Percentiles rank a stretch among this genome's conserved stretches.
These are phyloP conservation scores for Kryptopterus vitreolus DNA, from an alignment of 2,797 vertebrate genomes.

Conservation along the genomic window DNA sequence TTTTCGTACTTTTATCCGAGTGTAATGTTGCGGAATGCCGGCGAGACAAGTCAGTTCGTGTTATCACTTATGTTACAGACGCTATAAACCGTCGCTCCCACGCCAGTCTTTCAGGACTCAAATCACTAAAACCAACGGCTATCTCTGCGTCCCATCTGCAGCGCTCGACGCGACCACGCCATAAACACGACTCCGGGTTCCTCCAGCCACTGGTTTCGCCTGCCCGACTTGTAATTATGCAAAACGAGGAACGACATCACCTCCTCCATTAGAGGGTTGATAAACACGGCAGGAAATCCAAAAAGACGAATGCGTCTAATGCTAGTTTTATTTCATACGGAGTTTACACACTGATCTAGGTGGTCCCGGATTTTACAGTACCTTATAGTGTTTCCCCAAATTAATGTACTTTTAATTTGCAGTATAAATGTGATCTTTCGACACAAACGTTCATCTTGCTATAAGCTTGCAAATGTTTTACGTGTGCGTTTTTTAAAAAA, in stretches of 20 bases:
- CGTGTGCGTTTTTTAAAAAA: too few relatives aligned
- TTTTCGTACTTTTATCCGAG: not conserved
- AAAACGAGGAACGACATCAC: slow-evolving; percentile 51
- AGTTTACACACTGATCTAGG: too few relatives aligned
- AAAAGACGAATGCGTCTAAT: not conserved
- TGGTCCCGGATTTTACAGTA: too few relatives aligned
- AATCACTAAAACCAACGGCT: not conserved
- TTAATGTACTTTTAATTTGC: too few relatives aligned
- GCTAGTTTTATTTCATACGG: too few relatives aligned
- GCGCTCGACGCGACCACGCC: slow-evolving; percentile 23
- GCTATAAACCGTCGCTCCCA: not conserved
- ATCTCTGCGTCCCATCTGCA: not conserved
- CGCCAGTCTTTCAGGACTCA: not conserved
- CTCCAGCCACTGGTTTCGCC: slow-evolving; percentile 40
- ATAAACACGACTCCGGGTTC: slow-evolving; percentile 39
- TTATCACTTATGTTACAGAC: not conserved
- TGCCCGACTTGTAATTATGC: slow-evolving; percentile 44
- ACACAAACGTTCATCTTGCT: too few relatives aligned
- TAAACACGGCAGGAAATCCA: too few relatives aligned
- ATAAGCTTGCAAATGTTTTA: too few relatives aligned
- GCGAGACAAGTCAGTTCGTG: not conserved
- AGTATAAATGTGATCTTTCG: too few relatives aligned
- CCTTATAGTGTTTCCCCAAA: too few relatives aligned
- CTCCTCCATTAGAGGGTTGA: not conserved
- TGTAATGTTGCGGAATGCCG: not conserved